Percentiles rank a stretch among this genome's conserved stretches.
phyloP scores from a whole-genome alignment of 2,797 vertebrate genomes.

The Acipenser ruthenus region DNA sequence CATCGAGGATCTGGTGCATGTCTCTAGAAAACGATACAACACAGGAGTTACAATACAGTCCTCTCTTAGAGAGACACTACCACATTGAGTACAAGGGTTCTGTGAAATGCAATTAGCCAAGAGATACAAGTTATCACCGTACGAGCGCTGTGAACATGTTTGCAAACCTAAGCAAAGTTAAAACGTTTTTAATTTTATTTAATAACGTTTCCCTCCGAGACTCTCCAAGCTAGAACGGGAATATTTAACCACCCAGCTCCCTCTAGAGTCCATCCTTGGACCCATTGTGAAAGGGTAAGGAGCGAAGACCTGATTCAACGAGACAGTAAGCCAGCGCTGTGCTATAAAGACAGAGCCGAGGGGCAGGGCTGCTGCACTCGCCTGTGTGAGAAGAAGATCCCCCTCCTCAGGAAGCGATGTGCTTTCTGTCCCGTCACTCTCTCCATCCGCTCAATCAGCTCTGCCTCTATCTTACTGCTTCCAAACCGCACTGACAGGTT shows the following conservation, averaged over 20 bases:
- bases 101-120: too few relatives aligned
- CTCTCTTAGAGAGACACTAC: background rate
- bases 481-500: constrained; percentile 78
- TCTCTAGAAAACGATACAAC: constrained; percentile 60
- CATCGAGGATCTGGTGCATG: constrained; percentile 87
- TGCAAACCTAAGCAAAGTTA: too few relatives aligned
- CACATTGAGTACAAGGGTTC: background rate
- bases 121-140: too few relatives aligned
- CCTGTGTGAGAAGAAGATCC: constrained; percentile 97
- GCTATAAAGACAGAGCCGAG: background rate
- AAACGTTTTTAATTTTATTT: too few relatives aligned
- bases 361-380: constrained; percentile 30
- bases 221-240: too few relatives aligned
- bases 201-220: too few relatives aligned
- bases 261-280: too few relatives aligned
- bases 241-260: too few relatives aligned
- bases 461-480: constrained; percentile 86
- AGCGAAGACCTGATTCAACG: too few relatives aligned
- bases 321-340: background rate
- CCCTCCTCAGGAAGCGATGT: constrained; percentile 85
- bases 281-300: too few relatives aligned
- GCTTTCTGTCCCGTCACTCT: constrained; percentile 70
- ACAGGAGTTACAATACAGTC: too few relatives aligned
- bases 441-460: constrained; percentile 84
- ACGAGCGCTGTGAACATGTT: too few relatives aligned